Conservation (phyloP, 2,113 vertebrate species). For the Calidris pugnax region DNA sequence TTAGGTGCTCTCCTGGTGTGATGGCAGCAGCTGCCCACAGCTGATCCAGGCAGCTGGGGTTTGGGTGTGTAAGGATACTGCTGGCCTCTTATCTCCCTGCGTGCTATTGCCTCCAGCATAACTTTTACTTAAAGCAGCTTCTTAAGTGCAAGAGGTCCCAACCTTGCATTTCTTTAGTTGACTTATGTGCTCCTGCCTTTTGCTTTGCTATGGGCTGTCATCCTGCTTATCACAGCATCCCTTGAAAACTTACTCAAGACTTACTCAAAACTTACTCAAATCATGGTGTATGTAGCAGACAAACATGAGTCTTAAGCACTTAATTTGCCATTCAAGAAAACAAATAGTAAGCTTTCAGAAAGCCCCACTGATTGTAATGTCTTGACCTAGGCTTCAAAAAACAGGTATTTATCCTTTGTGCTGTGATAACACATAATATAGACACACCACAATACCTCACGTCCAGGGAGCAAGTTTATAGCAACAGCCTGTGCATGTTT, state of each 20-base stretch:
- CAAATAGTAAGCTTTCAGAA: neutral
- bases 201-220: neutral
- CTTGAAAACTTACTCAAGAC: neutral
- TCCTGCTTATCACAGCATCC: neutral
- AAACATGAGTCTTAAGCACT: neutral
- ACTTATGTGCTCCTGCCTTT: neutral
- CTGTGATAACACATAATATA: neutral
- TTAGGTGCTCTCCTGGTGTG: neutral
- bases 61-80: neutral
- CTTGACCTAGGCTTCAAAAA: neutral
- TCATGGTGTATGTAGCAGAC: neutral
- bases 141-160: neutral
- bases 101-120: neutral
- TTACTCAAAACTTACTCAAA: neutral
- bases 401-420: neutral
- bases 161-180: neutral
- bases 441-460: neutral
- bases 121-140: neutral
- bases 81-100: neutral
- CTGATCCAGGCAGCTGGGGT: neutral
- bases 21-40: neutral
- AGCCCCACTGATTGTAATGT: neutral
- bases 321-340: neutral
- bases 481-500: neutral
- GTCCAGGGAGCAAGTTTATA: neutral